These are phyloP conservation scores for Napeogenes sylphis DNA, from an alignment of 2,888 invertebrate genomes.

Conservation along the genomic window DNA sequence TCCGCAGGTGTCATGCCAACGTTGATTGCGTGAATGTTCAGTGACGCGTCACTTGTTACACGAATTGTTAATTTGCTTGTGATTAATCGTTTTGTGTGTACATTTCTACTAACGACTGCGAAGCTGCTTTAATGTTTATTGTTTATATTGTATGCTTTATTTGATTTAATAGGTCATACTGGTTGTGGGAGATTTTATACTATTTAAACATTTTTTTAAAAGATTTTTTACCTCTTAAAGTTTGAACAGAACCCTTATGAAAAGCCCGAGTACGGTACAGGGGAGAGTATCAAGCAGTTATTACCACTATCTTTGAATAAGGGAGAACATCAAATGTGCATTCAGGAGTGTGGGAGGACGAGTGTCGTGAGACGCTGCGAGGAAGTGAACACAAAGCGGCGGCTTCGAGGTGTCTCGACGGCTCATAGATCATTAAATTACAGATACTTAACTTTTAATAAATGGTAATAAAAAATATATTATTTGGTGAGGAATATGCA, in stretches of 20 bases:
- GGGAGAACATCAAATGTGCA: constrained; percentile 52
- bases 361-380: constrained; percentile 45
- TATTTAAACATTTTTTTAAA: neutral
- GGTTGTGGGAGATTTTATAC: neutral
- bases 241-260: neutral
- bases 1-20: constrained; percentile 57
- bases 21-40: constrained; percentile 40
- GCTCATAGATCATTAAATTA: constrained; percentile 25
- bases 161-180: neutral
- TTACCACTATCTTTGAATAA: constrained; percentile 31
- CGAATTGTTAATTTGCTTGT: constrained; percentile 27
- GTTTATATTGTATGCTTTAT: neutral
- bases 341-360: constrained; percentile 44
- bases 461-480: neutral
- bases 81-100: constrained; percentile 30
- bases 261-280: constrained; percentile 1
- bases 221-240: neutral
- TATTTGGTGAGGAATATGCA: too few species aligned
- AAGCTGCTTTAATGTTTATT: neutral
- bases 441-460: constrained; percentile 1
- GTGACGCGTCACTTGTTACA: constrained; percentile 33
- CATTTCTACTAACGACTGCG: constrained; percentile 5
- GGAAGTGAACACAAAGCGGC: constrained; percentile 58
- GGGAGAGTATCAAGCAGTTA: constrained; percentile 25
- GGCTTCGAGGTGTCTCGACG: constrained; percentile 49